Conservation (phyloP, 2,888 invertebrate species). For the Phoenoteleia sp. region DNA sequence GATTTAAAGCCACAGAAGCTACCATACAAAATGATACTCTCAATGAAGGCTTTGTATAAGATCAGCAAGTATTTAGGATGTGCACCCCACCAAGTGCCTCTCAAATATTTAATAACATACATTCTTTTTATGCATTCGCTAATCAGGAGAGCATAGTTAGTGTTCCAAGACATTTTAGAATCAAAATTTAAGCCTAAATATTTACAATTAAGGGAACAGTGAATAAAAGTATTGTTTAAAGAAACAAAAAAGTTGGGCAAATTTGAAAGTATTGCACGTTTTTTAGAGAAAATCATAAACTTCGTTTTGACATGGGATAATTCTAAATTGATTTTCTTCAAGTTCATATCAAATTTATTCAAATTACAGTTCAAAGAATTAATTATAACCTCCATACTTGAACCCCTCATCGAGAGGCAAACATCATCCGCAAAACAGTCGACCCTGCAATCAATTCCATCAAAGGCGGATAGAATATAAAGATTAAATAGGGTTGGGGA, state of each 20-base stretch:
- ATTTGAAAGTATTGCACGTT: too few relatives aligned
- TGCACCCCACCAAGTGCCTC: conserved; percentile 57
- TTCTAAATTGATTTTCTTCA: not conserved
- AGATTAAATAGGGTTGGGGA: conserved; percentile 21
- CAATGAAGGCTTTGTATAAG: conserved; percentile 20
- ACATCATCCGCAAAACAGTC: not conserved
- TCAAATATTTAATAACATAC: conserved; percentile 45
- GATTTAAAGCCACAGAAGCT: not conserved
- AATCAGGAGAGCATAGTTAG: not conserved
- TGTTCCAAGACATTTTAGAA: conserved; percentile 20
- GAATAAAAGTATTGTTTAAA: too few relatives aligned
- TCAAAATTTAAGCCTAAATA: not conserved
- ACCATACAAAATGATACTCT: conserved; percentile 41
- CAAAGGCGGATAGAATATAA: not conserved
- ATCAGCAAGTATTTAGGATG: conserved; percentile 22
- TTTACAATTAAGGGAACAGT: too few relatives aligned
- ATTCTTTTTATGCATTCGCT: not conserved
- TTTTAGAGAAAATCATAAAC: not conserved
- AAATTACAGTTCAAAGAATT: not conserved
- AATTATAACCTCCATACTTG: too few relatives aligned
- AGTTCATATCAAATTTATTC: not conserved
- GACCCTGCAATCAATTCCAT: too few relatives aligned
- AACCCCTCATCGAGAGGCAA: not conserved
- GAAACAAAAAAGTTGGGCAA: too few relatives aligned
- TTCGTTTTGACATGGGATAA: not conserved